Evolutionary conservation across 2,888 invertebrate genomes (phyloP).

Genomic region (Parthenolecanium corni): DNA sequence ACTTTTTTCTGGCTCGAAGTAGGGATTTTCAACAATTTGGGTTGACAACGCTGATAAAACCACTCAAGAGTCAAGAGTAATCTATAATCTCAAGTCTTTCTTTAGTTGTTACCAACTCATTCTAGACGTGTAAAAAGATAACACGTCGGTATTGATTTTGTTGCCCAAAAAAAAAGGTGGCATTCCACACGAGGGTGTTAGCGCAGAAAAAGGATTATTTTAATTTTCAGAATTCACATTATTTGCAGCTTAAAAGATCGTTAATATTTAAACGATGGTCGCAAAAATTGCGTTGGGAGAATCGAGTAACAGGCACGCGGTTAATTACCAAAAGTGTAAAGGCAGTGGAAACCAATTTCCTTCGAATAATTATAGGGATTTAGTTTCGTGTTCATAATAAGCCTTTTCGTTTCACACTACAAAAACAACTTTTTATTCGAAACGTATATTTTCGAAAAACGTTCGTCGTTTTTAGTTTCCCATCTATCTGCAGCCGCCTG

Average conservation of each 20-base stretch:
- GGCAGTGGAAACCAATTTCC: slow-evolving; percentile 23
- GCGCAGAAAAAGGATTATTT: neutral
- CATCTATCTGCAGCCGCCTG: neutral
- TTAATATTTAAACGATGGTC: neutral
- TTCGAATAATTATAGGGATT: slow-evolving; percentile 23
- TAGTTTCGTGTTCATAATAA: slow-evolving; percentile 21
- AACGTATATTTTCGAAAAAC: slow-evolving; percentile 9
- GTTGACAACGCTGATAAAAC: no score
- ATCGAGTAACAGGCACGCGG: slow-evolving; percentile 8
- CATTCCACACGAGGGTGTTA: no score
- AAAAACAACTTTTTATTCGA: slow-evolving; percentile 13
- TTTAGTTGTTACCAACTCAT: no score
- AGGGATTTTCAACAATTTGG: no score
- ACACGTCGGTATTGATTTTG: no score
- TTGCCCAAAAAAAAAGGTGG: no score
- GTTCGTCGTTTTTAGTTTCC: neutral
- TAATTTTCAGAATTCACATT: neutral
- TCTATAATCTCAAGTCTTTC: no score
- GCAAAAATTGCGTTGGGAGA: neutral
- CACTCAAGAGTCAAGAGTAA: no score
- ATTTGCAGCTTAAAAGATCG: neutral
- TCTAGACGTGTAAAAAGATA: no score
- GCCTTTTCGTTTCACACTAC: slow-evolving; percentile 13
- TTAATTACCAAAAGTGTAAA: slow-evolving; percentile 21
- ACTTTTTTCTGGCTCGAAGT: no score